Conservation (phyloP, 2,113 vertebrate species). For the Campylorhamphus procurvoides region DNA sequence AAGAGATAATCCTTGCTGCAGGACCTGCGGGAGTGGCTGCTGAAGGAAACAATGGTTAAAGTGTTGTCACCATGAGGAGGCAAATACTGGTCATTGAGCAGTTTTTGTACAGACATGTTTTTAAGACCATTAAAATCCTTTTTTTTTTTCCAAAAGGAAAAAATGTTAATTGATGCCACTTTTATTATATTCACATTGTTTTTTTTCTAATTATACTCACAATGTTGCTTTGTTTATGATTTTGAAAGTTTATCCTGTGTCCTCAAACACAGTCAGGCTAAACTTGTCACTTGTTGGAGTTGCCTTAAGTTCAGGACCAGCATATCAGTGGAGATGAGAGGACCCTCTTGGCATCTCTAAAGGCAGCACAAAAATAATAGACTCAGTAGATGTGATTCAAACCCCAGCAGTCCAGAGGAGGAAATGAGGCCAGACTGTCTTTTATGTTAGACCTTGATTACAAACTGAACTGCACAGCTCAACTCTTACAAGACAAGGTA, state of each 20-base stretch:
- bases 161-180: neutral
- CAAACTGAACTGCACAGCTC: neutral
- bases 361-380: neutral
- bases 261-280: neutral
- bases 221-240: neutral
- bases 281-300: neutral
- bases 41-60: neutral
- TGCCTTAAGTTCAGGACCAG: neutral
- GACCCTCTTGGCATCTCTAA: neutral
- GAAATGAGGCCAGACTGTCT: neutral
- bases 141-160: neutral
- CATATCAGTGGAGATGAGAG: neutral
- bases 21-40: neutral
- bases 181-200: neutral
- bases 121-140: conserved; percentile 68
- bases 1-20: conserved; percentile 82
- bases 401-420: neutral
- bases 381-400: neutral
- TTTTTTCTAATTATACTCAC: neutral
- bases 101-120: conserved; percentile 69
- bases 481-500: neutral
- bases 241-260: neutral
- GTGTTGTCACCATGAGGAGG: neutral
- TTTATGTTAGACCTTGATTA: neutral
- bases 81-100: neutral